phyloP scores from a whole-genome alignment of 2,888 invertebrate species.

The Athrips mouffetella region DNA sequence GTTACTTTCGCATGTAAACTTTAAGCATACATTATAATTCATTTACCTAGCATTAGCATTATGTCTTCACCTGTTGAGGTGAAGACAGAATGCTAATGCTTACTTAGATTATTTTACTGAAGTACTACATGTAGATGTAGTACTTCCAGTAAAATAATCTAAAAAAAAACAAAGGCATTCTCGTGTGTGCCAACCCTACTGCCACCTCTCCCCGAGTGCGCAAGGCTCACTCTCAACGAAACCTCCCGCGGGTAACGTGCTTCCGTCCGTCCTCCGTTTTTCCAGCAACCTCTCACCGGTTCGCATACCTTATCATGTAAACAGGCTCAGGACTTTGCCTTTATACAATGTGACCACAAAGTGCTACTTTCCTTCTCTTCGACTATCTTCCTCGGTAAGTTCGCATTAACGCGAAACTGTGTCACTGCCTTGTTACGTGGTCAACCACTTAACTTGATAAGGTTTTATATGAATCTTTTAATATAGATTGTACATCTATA shows the following conservation, averaged over 20 bases:
- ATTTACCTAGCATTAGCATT: no score
- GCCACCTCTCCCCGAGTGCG: constrained; percentile 50
- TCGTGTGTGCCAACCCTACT: constrained; percentile 49
- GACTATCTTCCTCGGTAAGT: neutral
- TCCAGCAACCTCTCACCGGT: constrained; percentile 18
- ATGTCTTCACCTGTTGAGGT: no score
- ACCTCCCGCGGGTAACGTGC: constrained; percentile 46
- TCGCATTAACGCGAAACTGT: neutral
- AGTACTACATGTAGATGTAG: no score
- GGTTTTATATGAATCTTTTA: no score
- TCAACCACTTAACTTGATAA: constrained; percentile 1
- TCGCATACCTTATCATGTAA: constrained; percentile 31
- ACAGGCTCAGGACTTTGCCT: constrained; percentile 17
- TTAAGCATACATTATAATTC: no score
- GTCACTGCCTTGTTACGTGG: constrained; percentile 6
- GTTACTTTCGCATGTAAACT: no score
- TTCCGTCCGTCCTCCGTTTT: constrained; percentile 28
- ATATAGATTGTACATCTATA: no score
- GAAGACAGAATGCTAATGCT: no score
- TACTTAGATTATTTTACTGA: no score
- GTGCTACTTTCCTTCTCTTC: neutral
- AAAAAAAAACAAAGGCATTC: no score
- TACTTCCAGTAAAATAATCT: no score
- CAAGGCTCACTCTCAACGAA: constrained; percentile 59
- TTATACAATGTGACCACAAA: constrained; percentile 22